Evolutionary conservation across 2,113 vertebrate genomes (phyloP).

Genomic region (Ellobius talpinus): DNA sequence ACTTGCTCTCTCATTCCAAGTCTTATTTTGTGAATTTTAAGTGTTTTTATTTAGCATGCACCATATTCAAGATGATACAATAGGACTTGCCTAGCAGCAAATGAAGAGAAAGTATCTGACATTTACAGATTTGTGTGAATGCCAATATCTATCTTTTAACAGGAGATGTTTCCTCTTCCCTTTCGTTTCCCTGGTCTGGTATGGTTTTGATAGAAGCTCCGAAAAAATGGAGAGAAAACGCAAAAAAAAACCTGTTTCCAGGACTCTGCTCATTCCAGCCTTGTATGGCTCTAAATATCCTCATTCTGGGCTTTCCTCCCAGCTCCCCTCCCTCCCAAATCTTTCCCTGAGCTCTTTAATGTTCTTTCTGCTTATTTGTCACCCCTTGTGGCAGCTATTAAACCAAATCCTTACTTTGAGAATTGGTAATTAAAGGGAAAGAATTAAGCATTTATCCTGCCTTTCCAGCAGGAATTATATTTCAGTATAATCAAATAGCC

Average conservation of each 20-base stretch:
- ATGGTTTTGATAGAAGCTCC: constrained; percentile 52
- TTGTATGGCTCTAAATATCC: not conserved
- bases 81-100: constrained; percentile 18
- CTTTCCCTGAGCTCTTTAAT: constrained; percentile 74
- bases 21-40: constrained; percentile 46
- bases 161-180: constrained; percentile 36
- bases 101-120: constrained; percentile 22
- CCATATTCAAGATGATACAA: constrained; percentile 25
- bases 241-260: constrained; percentile 21
- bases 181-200: not conserved
- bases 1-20: constrained; percentile 3
- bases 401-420: constrained; percentile 79
- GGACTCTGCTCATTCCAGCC: constrained; percentile 30
- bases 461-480: constrained; percentile 76
- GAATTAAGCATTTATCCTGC: constrained; percentile 78
- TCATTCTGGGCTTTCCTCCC: constrained; percentile 72
- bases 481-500: constrained; percentile 74
- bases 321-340: constrained; percentile 66
- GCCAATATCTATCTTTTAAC: constrained; percentile 19
- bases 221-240: constrained; percentile 30
- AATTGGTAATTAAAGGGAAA: constrained; percentile 80
- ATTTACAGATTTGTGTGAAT: constrained; percentile 38
- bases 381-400: constrained; percentile 78
- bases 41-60: not conserved
- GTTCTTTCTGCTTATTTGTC: constrained; percentile 74